Evolutionary conservation across 2,888 invertebrate genomes (phyloP).

Genomic region (Drosophila neotestacea): DNA sequence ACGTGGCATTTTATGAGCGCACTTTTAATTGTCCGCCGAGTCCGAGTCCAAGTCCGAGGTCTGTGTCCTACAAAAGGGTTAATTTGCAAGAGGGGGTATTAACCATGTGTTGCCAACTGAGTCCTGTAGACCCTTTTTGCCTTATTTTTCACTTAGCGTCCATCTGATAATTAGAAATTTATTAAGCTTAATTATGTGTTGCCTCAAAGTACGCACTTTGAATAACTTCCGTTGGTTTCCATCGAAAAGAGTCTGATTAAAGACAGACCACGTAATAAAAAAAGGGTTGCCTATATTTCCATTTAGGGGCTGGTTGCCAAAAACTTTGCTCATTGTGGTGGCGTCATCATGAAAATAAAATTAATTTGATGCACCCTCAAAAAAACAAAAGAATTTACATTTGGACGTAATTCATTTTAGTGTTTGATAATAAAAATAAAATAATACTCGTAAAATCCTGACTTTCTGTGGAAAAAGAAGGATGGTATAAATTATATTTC

Average conservation of each 20-base stretch:
- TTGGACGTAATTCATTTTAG: conserved; percentile 54
- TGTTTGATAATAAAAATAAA: conserved; percentile 51
- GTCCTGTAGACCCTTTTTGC: neutral
- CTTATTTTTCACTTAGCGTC: conserved; percentile 72
- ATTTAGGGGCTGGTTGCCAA: conserved; percentile 42
- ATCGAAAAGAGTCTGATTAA: conserved; percentile 61
- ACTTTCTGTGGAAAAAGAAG: conserved; percentile 1
- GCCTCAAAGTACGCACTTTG: conserved; percentile 74
- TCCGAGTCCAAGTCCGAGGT: conserved; percentile 13
- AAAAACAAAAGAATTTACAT: conserved; percentile 49
- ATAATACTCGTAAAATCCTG: conserved; percentile 34
- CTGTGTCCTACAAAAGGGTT: conserved; percentile 60
- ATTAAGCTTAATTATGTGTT: conserved; percentile 82
- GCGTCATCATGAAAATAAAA: conserved; percentile 74
- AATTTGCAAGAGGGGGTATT: conserved; percentile 63
- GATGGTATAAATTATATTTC: conserved; percentile 53
- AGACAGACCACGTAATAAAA: conserved; percentile 30
- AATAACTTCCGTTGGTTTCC: conserved; percentile 51
- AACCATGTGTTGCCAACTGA: conserved; percentile 62
- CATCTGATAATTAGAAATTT: conserved; percentile 82
- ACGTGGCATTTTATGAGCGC: conserved; percentile 71
- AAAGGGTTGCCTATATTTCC: conserved; percentile 55
- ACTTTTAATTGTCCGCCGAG: conserved; percentile 65
- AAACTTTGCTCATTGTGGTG: conserved; percentile 65
- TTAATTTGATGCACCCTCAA: conserved; percentile 63